These are phyloP conservation scores for Epizoanthus illoricatus DNA, from an alignment of 92 coral and sea anemone genomes.

Conservation along the genomic window DNA sequence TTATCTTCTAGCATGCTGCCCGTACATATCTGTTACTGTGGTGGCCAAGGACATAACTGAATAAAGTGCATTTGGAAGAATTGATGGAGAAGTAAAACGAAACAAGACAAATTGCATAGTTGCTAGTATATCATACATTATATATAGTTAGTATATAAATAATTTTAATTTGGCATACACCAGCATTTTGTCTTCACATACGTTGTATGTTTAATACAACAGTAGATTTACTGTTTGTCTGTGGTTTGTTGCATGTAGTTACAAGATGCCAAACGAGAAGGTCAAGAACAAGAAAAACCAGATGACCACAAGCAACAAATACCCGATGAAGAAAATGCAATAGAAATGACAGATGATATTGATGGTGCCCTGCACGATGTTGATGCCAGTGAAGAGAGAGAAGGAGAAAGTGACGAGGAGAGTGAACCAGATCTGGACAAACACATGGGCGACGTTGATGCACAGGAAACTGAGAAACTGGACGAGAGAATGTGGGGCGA, in stretches of 20 bases:
- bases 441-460: conserved; percentile 97
- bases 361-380: conserved; percentile 88
- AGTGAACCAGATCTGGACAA: conserved; percentile 79
- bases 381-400: conserved; percentile 68
- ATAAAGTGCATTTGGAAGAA: too few relatives aligned
- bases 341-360: conserved; percentile 97
- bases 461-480: conserved; percentile 76
- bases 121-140: too few relatives aligned
- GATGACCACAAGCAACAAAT: conserved; percentile 70
- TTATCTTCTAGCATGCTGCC: too few relatives aligned
- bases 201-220: not conserved
- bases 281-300: conserved; percentile 66
- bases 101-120: too few relatives aligned
- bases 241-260: conserved; percentile 43
- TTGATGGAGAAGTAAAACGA: too few relatives aligned
- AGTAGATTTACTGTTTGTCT: too few relatives aligned
- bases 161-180: too few relatives aligned
- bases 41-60: too few relatives aligned
- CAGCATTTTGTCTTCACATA: not conserved
- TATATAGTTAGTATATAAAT: too few relatives aligned
- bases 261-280: conserved; percentile 79
- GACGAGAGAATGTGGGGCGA: conserved; percentile 99
- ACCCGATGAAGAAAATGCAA: conserved; percentile 91
- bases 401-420: conserved; percentile 53
- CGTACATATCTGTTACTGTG: too few relatives aligned